These are phyloP conservation scores for Acrossocheilus fasciatus DNA, from an alignment of 2,797 vertebrate genomes.

Conservation along the genomic window DNA sequence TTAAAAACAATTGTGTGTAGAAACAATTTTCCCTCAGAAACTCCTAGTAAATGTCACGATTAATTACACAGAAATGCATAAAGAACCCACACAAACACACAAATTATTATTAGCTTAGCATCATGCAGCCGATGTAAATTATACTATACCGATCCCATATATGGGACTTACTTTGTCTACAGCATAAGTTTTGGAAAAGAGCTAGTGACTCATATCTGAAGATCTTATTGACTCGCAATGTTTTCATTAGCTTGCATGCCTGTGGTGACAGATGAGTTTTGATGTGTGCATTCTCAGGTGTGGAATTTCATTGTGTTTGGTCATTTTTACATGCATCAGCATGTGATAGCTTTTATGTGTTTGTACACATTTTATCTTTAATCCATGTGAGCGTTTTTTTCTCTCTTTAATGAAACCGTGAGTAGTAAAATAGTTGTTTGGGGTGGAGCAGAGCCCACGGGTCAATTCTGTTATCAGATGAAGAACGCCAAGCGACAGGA, in stretches of 20 bases:
- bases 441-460: constrained; percentile 50
- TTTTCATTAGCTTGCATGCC: constrained; percentile 16
- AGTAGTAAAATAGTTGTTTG: constrained; percentile 44
- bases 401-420: constrained; percentile 19
- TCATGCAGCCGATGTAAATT: not conserved
- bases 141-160: not conserved
- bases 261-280: constrained; percentile 7
- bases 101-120: not conserved
- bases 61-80: not conserved
- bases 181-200: not conserved
- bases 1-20: not conserved
- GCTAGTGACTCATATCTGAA: constrained; percentile 7
- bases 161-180: not conserved
- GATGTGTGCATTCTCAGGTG: not conserved
- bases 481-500: constrained; percentile 4
- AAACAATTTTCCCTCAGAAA: not conserved
- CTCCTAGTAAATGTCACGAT: not conserved
- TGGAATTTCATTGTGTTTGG: not conserved
- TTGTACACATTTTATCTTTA: not conserved
- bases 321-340: constrained; percentile 15
- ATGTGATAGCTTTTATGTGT: constrained; percentile 3
- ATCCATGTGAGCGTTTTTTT: not conserved
- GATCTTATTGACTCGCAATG: not conserved
- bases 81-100: too few species aligned
- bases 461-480: constrained; percentile 46